Conservation (phyloP, 53 echinoderm and acorn worm species). For the Paelopatides confundens region DNA sequence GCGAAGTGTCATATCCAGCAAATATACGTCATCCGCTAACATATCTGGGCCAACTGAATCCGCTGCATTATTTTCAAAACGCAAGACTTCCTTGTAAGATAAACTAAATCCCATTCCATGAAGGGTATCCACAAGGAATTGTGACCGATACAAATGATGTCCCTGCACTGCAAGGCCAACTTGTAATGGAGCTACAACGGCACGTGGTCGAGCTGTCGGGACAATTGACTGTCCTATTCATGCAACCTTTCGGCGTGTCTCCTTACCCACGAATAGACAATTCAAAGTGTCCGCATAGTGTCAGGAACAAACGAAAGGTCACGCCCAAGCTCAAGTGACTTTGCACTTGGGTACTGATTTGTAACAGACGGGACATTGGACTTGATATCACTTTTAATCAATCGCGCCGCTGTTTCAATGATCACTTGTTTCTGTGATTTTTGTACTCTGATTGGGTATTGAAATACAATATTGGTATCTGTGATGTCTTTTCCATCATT, state of each 20-base stretch:
- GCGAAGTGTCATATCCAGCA: not conserved
- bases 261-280: no score
- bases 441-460: no score
- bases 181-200: conserved; percentile 59
- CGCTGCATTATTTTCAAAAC: not conserved
- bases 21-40: no score
- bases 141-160: conserved; percentile 18
- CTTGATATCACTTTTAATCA: conserved; percentile 17
- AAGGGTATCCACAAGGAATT: not conserved
- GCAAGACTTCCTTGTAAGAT: not conserved
- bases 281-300: no score
- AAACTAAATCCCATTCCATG: not conserved
- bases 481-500: no score
- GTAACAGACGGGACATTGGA: no score
- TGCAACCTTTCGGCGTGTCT: conserved; percentile 29
- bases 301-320: no score
- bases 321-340: no score
- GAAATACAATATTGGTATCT: no score
- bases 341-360: no score
- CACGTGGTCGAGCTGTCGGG: conserved; percentile 36
- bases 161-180: conserved; percentile 64
- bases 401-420: not conserved
- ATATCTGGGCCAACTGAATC: no score
- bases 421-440: not conserved
- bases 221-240: conserved; percentile 60